Evolutionary conservation across 92 coral and sea anemone species (phyloP).

Genomic region (Porites lobata): DNA sequence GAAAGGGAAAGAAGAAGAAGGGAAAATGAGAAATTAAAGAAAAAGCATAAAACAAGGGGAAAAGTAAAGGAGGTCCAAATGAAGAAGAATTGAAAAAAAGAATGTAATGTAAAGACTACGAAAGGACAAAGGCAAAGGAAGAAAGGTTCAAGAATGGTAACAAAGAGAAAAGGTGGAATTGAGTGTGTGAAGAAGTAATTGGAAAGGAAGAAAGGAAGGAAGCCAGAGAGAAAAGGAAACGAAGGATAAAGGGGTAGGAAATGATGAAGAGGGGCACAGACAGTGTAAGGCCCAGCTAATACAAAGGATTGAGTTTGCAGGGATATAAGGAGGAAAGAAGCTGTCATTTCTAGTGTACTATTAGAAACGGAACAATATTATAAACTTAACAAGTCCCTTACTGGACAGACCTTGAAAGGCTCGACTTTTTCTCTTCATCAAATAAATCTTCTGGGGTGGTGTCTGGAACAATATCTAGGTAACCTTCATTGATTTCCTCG

Average conservation of each 20-base stretch:
- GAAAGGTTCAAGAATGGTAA: background rate
- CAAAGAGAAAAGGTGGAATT: background rate
- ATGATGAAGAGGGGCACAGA: background rate
- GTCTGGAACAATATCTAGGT: constrained; percentile 44
- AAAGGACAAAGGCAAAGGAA: background rate
- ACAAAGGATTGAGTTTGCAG: background rate
- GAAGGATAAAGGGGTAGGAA: background rate
- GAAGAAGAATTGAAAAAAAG: background rate
- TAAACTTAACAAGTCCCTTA: background rate
- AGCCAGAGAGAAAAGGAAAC: background rate
- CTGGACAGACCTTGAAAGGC: constrained; percentile 54
- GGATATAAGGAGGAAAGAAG: background rate
- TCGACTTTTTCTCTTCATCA: background rate
- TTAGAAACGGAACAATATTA: background rate
- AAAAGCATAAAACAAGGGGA: background rate
- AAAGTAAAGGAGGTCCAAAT: background rate
- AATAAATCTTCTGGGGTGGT: constrained; percentile 25
- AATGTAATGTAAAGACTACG: background rate
- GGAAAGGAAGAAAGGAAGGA: background rate
- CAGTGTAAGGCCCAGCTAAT: background rate
- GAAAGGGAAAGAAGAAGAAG: background rate
- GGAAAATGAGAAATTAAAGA: background rate
- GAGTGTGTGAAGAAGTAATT: background rate
- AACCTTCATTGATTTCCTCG: constrained; percentile 44
- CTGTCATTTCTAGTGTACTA: background rate